Conservation (phyloP, 1,140 invertebrate species). For the Temnothorax nylanderi region DNA sequence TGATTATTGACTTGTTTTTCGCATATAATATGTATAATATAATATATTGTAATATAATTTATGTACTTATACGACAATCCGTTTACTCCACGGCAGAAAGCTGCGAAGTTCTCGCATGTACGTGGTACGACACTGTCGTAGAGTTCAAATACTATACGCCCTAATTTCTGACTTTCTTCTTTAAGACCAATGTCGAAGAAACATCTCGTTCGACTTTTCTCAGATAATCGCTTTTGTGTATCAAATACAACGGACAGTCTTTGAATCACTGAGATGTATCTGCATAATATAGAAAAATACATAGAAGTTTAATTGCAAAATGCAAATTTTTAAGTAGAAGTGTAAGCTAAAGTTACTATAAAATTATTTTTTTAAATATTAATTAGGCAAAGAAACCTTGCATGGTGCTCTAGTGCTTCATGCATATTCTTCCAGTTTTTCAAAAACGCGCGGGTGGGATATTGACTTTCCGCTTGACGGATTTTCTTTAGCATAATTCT, state of each 20-base stretch:
- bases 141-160: conserved; percentile 86
- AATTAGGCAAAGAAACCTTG: conserved; percentile 35
- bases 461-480: conserved; percentile 56
- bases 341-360: background rate
- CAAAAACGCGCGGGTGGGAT: conserved; percentile 64
- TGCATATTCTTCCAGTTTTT: conserved; percentile 72
- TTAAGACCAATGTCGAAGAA: conserved; percentile 80
- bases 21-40: background rate
- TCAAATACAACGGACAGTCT: background rate
- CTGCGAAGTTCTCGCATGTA: conserved; percentile 89
- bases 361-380: background rate
- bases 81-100: conserved; percentile 85
- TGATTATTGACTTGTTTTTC: background rate
- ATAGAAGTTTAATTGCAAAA: background rate
- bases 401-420: background rate
- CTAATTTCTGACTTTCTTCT: conserved; percentile 79
- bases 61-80: conserved; percentile 81
- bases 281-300: background rate
- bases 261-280: conserved; percentile 18
- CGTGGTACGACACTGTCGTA: conserved; percentile 88
- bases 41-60: conserved; percentile 12
- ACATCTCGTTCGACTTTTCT: conserved; percentile 72
- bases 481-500: conserved; percentile 69
- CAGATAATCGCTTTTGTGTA: conserved; percentile 2
- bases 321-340: background rate